Base-by-base conservation (phyloP, 1,140 invertebrate species). In the Andrena cerasifolii region DNA sequence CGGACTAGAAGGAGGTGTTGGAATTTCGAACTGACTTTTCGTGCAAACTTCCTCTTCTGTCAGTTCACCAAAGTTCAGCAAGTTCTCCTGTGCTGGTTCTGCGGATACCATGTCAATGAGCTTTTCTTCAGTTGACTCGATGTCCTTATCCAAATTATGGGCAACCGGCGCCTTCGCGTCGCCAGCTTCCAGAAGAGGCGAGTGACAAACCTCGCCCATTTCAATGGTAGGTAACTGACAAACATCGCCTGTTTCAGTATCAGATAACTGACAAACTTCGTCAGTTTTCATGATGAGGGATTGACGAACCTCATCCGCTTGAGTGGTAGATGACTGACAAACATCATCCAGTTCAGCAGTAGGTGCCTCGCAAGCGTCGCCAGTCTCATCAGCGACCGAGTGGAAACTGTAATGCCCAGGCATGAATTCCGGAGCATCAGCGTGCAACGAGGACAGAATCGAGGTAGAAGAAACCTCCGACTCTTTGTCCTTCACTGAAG, bases 381-480 rank as follows among this genome's bases (percentile, higher is more conserved):
- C 8, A 2, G 14, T 36, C n/a, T 59, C 43, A 12, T 7, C 16
- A 0, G 14, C 7, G 5, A 7, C 12, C 10, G 66, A 2, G 3
- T 51, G 18, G 7, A 21, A n/a, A 18, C 5, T 28, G 4, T 31
- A 54, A 1, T 33, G 45, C 10, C 14, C 10, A n/a, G 75, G 56
- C 8, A 14, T 47, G 21, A 71, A 71, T 31, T 54, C 45, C 0
- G 33, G 24, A 24, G 56, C 45, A 1, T 61, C 45, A 0, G 24
- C 6, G 14, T 71, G 24, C n/a, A 61, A 8, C 7, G 5, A 26
- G 0, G 18, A 43, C 8, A 0, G 24, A n/a, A 14, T 0, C 7
- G 6, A 1, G 0, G 1, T 1, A 7, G 36, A 33, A n/a, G 36
- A 1, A 18, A 26, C 0, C 0, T 43, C n/a, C 0, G 12, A n/a